Evolutionary conservation across 2,797 vertebrate species (phyloP), one percentile per base, ranked within the genome.

Genomic region (Lerista edwardsae): DNA sequence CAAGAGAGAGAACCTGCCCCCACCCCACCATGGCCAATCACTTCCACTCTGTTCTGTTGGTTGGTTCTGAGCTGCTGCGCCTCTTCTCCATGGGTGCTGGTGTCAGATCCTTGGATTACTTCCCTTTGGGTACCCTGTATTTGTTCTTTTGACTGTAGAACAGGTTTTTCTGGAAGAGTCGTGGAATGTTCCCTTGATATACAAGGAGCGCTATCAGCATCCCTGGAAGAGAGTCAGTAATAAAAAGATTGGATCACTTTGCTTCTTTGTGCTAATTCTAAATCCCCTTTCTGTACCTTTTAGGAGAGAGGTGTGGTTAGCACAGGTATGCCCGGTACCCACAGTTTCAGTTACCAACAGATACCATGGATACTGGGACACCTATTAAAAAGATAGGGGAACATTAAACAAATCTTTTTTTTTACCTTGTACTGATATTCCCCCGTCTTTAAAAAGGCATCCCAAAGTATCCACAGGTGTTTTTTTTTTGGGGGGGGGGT

Each of bases 81-180:
- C 84, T 92, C n/a, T 65, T 79, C 5, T 3, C 65, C 64, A 75
- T 84, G 51, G 21, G 82, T 21, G 75, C 55, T 21, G 0, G 1
- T 0, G 0, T 34, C 64, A 3, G 4, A 1, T 8, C 0, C 8
- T 0, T 2, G 89, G 0, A 0, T 1, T 31, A 39, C 79, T 94
- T 96, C 21, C 87, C 94, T 92, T 96, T 97, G 59, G 97, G 98
- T 5, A 93, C 93, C 72, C 92, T 96, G 92, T 97, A 97, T 29
- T 97, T 97, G 73, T 91, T 94, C 92, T 96, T 99, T 91, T 97
- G 97, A 65, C 88, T 93, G 89, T 97, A 98, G 1, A 99, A 86
- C 9, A 98, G 95, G 90, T 98, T 99, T 93, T 79, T 97, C 92
- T 95, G 94, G 96, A 98, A 99, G 73, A 99, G 91, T 34, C 96